Evolutionary conservation across 2,888 invertebrate genomes (phyloP), one percentile per base, ranked within the genome.

Genomic region (Carcina quercana): DNA sequence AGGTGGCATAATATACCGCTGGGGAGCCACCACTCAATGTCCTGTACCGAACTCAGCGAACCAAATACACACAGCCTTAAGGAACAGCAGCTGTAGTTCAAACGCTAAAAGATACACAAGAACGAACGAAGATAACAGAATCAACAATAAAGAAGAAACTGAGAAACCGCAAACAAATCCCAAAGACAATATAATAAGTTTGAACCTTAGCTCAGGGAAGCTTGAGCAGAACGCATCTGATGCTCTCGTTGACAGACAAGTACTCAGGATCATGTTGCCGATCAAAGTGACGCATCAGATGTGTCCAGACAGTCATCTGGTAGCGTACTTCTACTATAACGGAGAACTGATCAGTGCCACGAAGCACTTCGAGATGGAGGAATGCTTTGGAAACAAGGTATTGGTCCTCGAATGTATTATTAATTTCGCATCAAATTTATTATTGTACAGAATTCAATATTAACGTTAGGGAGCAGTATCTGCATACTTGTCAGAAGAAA

Each of bases 331-430:
- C 52, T 73, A 86, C 34, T 62, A 78, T 12, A 80, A 86, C 22
- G 84, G 85, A 1, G 87, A 89, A 45, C 61, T 87, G 2, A 75
- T 89, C 6, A 87, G 87, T 24, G 86, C 87, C 3, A 82, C 74
- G 42, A 78, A 85, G 37, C 71, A 76, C 48, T 78, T 88, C 34
- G 71, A 79, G 11, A 76, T 88, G 47, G 75, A 85, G 3, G 83
- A 85, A 17, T 88, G 88, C 52, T 87, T 88, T 48, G 71, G 62
- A 7, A 87, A 88, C 53, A 83, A 87, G 78, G 89, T 88, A 51
- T n/a, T n/a, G n/a, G n/a, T n/a, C n/a, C n/a, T n/a, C n/a, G n/a
- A n/a, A n/a, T n/a, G n/a, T n/a, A n/a, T n/a, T n/a, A n/a, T n/a
- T n/a, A n/a, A n/a, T n/a, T n/a, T n/a, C n/a, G n/a, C n/a, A n/a